Conservation (phyloP, 2,888 invertebrate species). For the Tetheella fluctuosa region DNA sequence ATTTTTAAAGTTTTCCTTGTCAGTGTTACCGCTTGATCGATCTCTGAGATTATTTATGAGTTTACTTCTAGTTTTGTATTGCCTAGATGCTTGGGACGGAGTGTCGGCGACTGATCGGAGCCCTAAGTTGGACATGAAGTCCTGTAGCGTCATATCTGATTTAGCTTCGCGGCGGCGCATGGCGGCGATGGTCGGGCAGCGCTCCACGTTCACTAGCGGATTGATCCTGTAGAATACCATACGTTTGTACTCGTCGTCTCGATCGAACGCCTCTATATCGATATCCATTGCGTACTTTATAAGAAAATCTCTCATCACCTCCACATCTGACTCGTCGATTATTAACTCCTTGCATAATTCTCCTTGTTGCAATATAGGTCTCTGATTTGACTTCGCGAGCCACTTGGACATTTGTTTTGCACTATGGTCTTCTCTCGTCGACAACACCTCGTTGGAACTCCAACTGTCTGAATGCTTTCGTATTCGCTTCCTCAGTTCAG, state of each 20-base stretch:
- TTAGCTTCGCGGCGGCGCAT: constrained; percentile 22
- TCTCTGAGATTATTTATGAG: not conserved
- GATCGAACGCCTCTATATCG: constrained; percentile 48
- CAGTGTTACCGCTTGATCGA: not conserved
- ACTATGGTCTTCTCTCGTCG: not conserved
- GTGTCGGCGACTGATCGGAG: constrained; percentile 36
- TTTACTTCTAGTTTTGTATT: not conserved
- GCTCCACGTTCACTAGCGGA: constrained; percentile 53
- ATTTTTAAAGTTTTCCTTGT: not conserved
- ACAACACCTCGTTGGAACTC: not conserved
- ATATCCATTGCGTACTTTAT: constrained; percentile 32
- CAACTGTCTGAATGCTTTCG: not conserved
- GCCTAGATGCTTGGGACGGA: not conserved
- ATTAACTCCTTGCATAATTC: constrained; percentile 44
- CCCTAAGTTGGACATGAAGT: constrained; percentile 51
- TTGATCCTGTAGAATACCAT: constrained; percentile 54
- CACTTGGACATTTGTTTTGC: not conserved
- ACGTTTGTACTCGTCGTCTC: constrained; percentile 44
- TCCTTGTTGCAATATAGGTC: not conserved
- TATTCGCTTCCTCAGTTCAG: not conserved
- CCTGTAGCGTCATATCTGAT: constrained; percentile 23
- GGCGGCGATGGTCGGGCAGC: constrained; percentile 38
- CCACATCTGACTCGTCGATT: constrained; percentile 46
- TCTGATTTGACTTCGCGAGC: not conserved
- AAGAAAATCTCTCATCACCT: constrained; percentile 42